These are phyloP conservation scores for Zaprionus taronus DNA, from an alignment of 1,140 invertebrate species.

Conservation along the genomic window DNA sequence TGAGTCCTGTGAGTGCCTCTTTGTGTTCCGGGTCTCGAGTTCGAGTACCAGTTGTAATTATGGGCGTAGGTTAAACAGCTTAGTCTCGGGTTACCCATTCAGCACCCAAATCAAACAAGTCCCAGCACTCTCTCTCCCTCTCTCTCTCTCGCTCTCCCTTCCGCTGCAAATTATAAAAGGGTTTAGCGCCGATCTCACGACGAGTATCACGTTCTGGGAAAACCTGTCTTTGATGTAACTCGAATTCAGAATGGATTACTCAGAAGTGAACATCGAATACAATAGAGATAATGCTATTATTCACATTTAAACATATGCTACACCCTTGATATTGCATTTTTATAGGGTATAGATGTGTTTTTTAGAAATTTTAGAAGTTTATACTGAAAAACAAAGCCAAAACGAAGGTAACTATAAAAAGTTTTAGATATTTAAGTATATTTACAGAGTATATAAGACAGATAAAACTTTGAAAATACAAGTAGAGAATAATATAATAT, in stretches of 20 bases:
- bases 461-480: too few species aligned
- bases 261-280: background rate
- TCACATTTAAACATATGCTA: background rate
- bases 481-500: too few species aligned
- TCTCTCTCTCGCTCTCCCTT: background rate
- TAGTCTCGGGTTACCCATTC: conserved; percentile 57
- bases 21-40: conserved; percentile 23
- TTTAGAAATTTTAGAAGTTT: too few species aligned
- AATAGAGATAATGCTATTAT: background rate
- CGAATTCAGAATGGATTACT: background rate
- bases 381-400: too few species aligned
- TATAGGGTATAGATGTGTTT: too few species aligned
- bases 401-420: too few species aligned
- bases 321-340: too few species aligned
- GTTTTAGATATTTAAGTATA: too few species aligned
- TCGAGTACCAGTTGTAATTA: conserved; percentile 47
- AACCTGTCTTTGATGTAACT: background rate
- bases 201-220: background rate
- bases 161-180: conserved; percentile 4
- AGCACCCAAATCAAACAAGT: conserved; percentile 18
- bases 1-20: conserved; percentile 55
- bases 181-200: conserved; percentile 1
- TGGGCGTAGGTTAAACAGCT: conserved; percentile 59
- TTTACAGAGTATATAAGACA: too few species aligned
- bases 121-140: background rate